Evolutionary conservation across 2,797 vertebrate species (phyloP), one percentile per base, ranked within the genome.

Genomic region (Cirrhinus mrigala): DNA sequence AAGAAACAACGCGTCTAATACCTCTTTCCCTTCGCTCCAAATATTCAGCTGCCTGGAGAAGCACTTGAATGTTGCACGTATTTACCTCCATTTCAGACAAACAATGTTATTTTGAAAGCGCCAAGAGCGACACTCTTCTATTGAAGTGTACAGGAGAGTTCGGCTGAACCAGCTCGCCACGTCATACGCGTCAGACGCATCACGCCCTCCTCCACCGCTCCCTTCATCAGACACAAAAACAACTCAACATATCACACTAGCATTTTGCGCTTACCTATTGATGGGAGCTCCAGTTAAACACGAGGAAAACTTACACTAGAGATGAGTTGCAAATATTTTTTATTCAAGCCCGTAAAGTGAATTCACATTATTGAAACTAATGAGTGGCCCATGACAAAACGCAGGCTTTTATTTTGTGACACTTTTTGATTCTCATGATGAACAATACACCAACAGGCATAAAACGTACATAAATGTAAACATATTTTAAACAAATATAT

Each of bases 31-130:
- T 95, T 71, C 97, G 95, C 86, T 98, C 98, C 95, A 98, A 87
- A 89, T 97, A 98, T 91, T 98, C 98, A 0, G 98, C 98, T 0
- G 98, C 98, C 88, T 96, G 97, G 7, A 99, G 94, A 85, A 99
- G 96, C 81, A 98, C 97, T 92, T 98, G 98, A 83, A 98, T 96
- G 92, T 96, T 98, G 93, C 95, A 96, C 22, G 95, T 44, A 80
- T 94, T 91, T 22, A 93, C 93, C 81, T 98, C 97, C 98, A 98
- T 98, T 79, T 18, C 33, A 75, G 27, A 33, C 37, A 56, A 85
- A 79, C 56, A 46, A 29, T 81, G 66, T 84, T 84, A 79, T 69
- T 48, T 76, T n/a, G 52, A 68, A 86, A 71, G 40, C 52, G 62
- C 44, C 82, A 16, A 75, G 79, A 82, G 29, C 33, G 64, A 79